Evolutionary conservation across 2,888 invertebrate species (phyloP), one percentile per base, ranked within the genome.

Genomic region (Pseudococcus jackbeardsleyi): DNA sequence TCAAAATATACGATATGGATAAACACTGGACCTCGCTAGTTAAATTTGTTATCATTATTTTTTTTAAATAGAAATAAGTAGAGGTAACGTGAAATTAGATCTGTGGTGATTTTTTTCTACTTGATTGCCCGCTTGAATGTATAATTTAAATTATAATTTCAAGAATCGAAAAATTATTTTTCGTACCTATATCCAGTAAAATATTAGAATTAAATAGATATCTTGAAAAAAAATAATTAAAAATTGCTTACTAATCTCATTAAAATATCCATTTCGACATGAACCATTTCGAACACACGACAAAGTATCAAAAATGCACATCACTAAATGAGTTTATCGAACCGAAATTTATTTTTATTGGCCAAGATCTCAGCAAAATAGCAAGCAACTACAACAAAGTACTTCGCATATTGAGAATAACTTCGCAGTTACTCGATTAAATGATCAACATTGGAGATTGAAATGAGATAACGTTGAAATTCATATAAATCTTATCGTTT

Each of bases 1-100:
- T 64, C 64, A 64, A 64, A 64, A 64, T 64, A 64, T 9, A 22
- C 59, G 19, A 59, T 9, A 64, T 64, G 64, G 64, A 64, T 64
- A 64, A 64, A 64, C 64, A 22, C 59, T 59, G 64, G 64, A 64
- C 9, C 12, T 8, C 0, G 48, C 46, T 50, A 12, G 11, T 50
- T 15, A 9, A 15, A 15, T 15, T 12, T 12, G 15, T 5, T 15
- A 50, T 54, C 17, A 12, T 54, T 54, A 12, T 7, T 48, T 50
- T 15, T 50, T 12, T 50, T 4, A 9, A 11, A 15, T 50, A 50
- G 11, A 12, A 50, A 42, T 5, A 3, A 33, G 42, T 9, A 42
- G 42, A 42, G 42, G 42, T 42, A 42, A 42, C 42, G 42, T 42
- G 42, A 42, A 42, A 42, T 42, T 42, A 42, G 42, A 42, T 42